These are phyloP conservation scores for Melieria picta DNA, from an alignment of 2,888 invertebrate species.

Conservation along the genomic window DNA sequence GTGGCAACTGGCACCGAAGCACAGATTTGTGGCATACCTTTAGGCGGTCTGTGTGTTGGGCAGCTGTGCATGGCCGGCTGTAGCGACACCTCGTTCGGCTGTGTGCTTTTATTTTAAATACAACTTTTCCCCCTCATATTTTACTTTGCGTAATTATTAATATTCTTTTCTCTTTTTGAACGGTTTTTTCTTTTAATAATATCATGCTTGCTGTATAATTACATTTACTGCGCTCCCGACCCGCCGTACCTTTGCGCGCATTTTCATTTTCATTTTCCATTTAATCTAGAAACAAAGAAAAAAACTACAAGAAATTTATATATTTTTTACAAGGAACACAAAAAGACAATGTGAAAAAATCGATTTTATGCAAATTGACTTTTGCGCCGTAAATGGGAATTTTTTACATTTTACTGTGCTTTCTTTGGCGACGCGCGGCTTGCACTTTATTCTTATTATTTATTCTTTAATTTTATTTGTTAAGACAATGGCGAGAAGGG, in stretches of 20 bases:
- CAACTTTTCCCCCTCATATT: no score
- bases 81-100: no score
- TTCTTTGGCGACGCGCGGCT: slow-evolving; percentile 13
- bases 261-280: slow-evolving; percentile 42
- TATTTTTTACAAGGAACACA: slow-evolving; percentile 28
- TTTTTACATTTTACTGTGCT: slow-evolving; percentile 35
- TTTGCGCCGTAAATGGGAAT: slow-evolving; percentile 49
- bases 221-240: slow-evolving; percentile 47
- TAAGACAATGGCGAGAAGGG: slow-evolving; percentile 26
- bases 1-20: no score
- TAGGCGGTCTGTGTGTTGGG: no score
- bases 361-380: slow-evolving; percentile 65
- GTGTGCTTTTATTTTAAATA: no score
- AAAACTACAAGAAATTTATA: slow-evolving; percentile 47
- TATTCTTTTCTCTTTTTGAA: slow-evolving; percentile 46
- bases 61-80: no score
- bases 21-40: no score
- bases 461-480: slow-evolving; percentile 35
- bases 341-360: slow-evolving; percentile 52
- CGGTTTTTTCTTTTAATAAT: slow-evolving; percentile 43
- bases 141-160: slow-evolving; percentile 49
- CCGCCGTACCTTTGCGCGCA: slow-evolving; percentile 14
- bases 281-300: slow-evolving; percentile 43
- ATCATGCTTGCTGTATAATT: slow-evolving; percentile 50
- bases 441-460: slow-evolving; percentile 22